phyloP scores from a whole-genome alignment of 2,888 invertebrate genomes.

The Chorisops tibialis region DNA sequence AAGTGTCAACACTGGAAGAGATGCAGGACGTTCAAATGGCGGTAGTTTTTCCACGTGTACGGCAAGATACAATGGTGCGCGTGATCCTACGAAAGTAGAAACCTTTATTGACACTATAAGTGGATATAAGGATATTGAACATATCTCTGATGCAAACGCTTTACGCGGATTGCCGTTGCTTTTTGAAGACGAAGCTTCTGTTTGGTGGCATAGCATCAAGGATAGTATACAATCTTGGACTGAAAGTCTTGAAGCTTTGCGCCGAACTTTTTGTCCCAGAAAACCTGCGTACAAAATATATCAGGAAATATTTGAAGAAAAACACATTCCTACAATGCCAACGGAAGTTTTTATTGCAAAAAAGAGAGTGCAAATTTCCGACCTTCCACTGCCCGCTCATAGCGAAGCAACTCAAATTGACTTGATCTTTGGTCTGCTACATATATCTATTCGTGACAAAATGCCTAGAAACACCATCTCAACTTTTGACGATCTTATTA shows the following conservation, averaged over 20 bases:
- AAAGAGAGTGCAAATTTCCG: constrained; percentile 29
- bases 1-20: not conserved
- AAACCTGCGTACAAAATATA: constrained; percentile 33
- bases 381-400: constrained; percentile 13
- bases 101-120: not conserved
- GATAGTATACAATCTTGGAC: not conserved
- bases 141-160: not conserved
- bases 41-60: not conserved
- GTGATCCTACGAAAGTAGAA: not conserved
- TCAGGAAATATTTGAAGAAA: constrained; percentile 30
- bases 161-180: not conserved
- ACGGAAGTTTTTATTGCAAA: constrained; percentile 31
- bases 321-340: constrained; percentile 31
- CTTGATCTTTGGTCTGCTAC: constrained; percentile 45
- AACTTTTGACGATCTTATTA: constrained; percentile 45
- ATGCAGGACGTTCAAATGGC: not conserved
- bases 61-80: not conserved
- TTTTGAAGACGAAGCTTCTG: not conserved
- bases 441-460: constrained; percentile 45
- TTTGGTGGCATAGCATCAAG: not conserved
- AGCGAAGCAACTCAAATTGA: constrained; percentile 45
- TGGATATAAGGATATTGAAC: not conserved
- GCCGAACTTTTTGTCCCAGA: constrained; percentile 31
- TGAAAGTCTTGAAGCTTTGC: constrained; percentile 27
- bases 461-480: constrained; percentile 42